Evolutionary conservation across 2,888 invertebrate species (phyloP), one percentile per base, ranked within the genome.

Genomic region (Napeogenes inachia): DNA sequence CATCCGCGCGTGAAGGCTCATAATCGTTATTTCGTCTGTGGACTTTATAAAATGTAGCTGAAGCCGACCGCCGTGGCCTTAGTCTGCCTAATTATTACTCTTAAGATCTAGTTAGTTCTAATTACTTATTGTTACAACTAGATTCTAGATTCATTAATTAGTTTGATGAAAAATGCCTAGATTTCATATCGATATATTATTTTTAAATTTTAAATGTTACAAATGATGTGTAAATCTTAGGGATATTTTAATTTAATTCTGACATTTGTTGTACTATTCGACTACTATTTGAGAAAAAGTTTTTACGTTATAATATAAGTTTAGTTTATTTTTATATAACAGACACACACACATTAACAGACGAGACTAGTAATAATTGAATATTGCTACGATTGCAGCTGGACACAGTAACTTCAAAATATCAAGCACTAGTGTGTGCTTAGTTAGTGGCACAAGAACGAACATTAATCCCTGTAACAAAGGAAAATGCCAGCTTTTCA

Each of bases 1-100:
- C 83, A 77, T 76, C 73, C 75, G 77, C 74, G 79, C 77, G 74
- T 76, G 78, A 80, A 77, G 73, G 75, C 78, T 82, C 86, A 81
- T 88, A 86, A 89, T 82, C 85, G 84, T 90, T 89, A 89, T 87
- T 87, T 85, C 81, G 90, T 89, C 90, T 90, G 87, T 81, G 78
- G 87, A 88, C 85, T 89, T 87, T 85, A 82, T 82, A 82, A 82
- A 85, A 81, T 84, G 85, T 82, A 79, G 79, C 80, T 74, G 73
- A 77, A 75, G 75, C 77, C 76, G 72, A 75, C 78, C 76, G 71
- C 70, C 61, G 61, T 68, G 45, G 62, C 60, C 32, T 54, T 69
- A 70, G 71, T 73, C 73, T 73, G 72, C 70, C 67, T 50, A 12
- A 57, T 50, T 35, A 32, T 33, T 13, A 53, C 30, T 53, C 30